Base-by-base conservation (phyloP, 2,888 invertebrate genomes). In the Lymantria dispar region DNA sequence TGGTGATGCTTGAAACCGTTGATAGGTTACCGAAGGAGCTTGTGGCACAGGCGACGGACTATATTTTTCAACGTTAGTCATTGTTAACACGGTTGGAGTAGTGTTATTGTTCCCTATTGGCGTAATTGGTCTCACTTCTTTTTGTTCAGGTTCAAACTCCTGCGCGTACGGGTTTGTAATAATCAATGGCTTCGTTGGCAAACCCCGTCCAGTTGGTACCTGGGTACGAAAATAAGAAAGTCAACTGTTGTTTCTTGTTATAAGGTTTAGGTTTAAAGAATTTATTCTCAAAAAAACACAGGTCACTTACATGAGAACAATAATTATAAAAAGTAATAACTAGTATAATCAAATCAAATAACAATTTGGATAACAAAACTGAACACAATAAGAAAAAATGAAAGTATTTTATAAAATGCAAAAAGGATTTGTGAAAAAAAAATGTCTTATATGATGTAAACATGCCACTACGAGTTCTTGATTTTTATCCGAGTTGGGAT, bases 141-240 rank as follows among this genome's bases (percentile, higher is more conserved):
- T 90, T 44, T 74, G 72, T 29, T 85, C 85, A 53, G 92, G 86
- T 52, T 91, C 91, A 52, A 78, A 86, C 62, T 91, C 91, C 52
- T 89, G 87, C 42, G 89, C 91, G 58, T 91, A 91, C 50, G 89
- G 89, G 63, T 92, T 92, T 71, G 87, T 82, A 64, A 92, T 91
- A 54, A 91, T 87, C 36, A 92, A 80, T 0, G 89, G 85, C 48
- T 85, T 89, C 44, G 70, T 70, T 7, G 80, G 75, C 36, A 88
- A 71, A 14, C 90, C 87, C n/a, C 90, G 87, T 8, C 91, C 90
- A 3, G 85, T 85, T 48, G 78, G 69, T 48, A 91, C 74, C 92
- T 91, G 68, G 10, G 29, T 9, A 22, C 8, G 12, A 43, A 43
- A 31, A 12, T 9, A 33, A 8, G 3, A 33, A 7, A 33, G 33